Base-by-base conservation (phyloP, 2,113 vertebrate genomes). In the Silurus asotus region DNA sequence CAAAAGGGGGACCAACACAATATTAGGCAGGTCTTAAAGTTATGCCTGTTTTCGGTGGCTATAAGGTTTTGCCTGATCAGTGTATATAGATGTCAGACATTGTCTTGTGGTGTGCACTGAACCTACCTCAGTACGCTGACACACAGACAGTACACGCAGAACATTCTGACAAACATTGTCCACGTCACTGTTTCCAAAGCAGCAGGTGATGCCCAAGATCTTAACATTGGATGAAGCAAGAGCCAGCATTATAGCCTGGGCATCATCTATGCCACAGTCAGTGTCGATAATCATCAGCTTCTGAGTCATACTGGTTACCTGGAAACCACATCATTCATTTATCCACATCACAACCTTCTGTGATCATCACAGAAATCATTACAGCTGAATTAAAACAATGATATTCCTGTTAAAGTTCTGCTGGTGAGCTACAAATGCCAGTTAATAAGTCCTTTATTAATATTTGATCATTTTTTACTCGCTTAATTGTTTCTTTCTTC, bases 211-310 rank as follows among this genome's bases (percentile, higher is more conserved):
- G 0, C 87, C 95, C 87, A 96, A 69, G 45, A 96, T 53, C 61
- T 92, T 89, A 5, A 94, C 74, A 45, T 89, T 51, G 1, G 94
- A 92, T 0, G 93, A 92, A 0, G 91, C 93, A 25, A 95, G 59
- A 11, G 94, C 95, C 93, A 96, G 87, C 88, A 96, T 92, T 48
- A 96, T 88, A 0, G 95, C 95, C 90, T 95, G 95, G 53, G 95
- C 95, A 20, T 96, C 95, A 0, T 96, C 95, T 4, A 96, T 94
- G 48, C 95, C 95, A 37, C 95, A 95, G 92, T 96, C 95, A 0
- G 93, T 94, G 90, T 96, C 95, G 8, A 96, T 92, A 61, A 96
- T 89, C 72, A 96, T 72, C 89, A 93, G 81, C 89, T 93, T 95
- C 84, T 92, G 89, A 6, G 90, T 87, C 94, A 95, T 95, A 61